These are phyloP conservation scores for Oscheius onirici DNA, from an alignment of 2,888 invertebrate species.

Conservation along the genomic window DNA sequence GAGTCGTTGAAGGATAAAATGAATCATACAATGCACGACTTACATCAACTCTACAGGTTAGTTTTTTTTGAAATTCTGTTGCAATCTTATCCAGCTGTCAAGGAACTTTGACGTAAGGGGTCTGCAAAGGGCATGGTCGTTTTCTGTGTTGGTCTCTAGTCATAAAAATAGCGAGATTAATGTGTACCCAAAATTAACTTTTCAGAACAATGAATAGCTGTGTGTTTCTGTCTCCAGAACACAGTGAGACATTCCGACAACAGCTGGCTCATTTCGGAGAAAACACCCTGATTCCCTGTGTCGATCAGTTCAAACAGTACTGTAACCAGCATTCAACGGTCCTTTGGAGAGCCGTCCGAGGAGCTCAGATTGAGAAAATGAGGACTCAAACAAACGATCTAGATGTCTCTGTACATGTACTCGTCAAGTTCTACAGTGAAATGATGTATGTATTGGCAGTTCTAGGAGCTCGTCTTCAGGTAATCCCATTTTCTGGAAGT, in stretches of 20 bases:
- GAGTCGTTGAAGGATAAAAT: conserved; percentile 49
- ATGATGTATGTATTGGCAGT: conserved; percentile 69
- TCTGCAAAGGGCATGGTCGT: too few species aligned
- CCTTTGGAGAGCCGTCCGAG: conserved; percentile 60
- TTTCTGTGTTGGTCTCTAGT: too few species aligned
- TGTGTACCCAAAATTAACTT: background rate
- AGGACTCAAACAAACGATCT: conserved; percentile 34
- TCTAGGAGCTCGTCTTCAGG: conserved; percentile 65
- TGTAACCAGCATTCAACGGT: conserved; percentile 61
- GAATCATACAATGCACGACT: conserved; percentile 54
- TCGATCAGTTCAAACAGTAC: conserved; percentile 67
- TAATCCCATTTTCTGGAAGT: background rate
- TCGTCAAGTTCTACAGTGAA: conserved; percentile 66
- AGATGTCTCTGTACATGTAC: conserved; percentile 49
- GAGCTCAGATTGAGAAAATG: conserved; percentile 52
- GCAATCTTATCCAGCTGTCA: background rate
- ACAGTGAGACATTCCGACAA: conserved; percentile 47
- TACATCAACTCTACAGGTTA: conserved; percentile 56
- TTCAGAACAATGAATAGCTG: conserved; percentile 40
- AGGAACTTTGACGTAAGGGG: background rate
- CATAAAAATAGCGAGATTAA: background rate
- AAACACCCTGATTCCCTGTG: conserved; percentile 62
- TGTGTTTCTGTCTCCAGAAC: conserved; percentile 36
- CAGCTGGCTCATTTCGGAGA: conserved; percentile 60
- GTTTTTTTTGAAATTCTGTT: background rate